Base-by-base conservation (phyloP, 2,797 vertebrate species). In the Gymnoscopelus braueri region DNA sequence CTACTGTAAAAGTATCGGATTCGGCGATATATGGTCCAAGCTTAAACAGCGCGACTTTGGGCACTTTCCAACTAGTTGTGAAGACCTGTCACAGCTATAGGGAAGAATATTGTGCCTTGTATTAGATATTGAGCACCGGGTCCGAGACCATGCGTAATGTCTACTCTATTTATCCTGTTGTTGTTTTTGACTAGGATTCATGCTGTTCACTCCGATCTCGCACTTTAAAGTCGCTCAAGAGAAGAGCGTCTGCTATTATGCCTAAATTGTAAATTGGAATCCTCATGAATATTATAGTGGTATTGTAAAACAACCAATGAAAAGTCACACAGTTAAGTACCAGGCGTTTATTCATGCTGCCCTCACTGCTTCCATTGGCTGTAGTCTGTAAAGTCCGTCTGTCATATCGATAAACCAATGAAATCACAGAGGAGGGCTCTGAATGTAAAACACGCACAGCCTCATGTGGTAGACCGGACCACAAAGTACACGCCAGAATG, bases 401-500 rank as follows among this genome's bases (percentile, higher is more conserved):
- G 1, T 86, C 66, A 80, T 12, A 1, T 0, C 0, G 7, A 4
- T 0, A 6, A 51, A 47, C 84, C 80, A 76, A 87, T 87, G 55
- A 67, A 2, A 19, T 0, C 0, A 26, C 63, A 54, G 70, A 2
- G 72, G 83, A 60, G 75, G 84, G 67, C 0, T 47, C 10, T 51
- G 1, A 0, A 0, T 3, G 1, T 44, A 47, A 74, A 35, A 78
- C 75, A 79, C 65, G 72, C 60, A 77, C 53, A 0, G 24, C 62
- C 9, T 61, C 88, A 91, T 84, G 88, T 90, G 90, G 72, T 6
- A 2, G 2, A 2, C 3, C 3, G 1, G 49, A 19, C 52, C 8
- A 23, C 13, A 60, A 63, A 59, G 9, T 59, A 61, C 29, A 11
- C 15, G 3, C 8, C 19, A 39, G 13, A 71, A 48, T 7, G 24